These are phyloP conservation scores for Zaprionus taronus DNA, from an alignment of 1,140 invertebrate species.

Conservation along the genomic window DNA sequence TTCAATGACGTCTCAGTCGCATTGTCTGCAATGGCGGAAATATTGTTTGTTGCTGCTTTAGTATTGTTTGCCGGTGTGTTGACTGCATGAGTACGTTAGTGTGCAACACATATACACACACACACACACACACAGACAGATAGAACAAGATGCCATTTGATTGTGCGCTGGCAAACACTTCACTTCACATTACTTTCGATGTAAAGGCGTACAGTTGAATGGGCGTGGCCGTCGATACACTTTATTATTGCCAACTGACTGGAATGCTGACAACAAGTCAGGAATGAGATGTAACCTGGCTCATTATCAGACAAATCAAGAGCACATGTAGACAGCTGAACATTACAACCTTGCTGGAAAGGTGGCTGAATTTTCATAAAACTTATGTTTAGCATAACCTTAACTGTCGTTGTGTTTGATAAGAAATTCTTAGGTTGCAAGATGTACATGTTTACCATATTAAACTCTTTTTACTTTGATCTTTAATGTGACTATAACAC, in stretches of 20 bases:
- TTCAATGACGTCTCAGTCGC: slow-evolving; percentile 67
- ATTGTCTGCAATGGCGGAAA: slow-evolving; percentile 68
- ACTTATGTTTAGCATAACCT: too few relatives aligned
- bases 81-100: slow-evolving; percentile 3
- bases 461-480: not conserved
- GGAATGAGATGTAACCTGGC: slow-evolving; percentile 10
- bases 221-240: slow-evolving; percentile 63
- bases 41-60: slow-evolving; percentile 38
- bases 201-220: slow-evolving; percentile 17
- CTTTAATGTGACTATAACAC: too few relatives aligned
- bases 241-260: slow-evolving; percentile 71
- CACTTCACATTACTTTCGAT: slow-evolving; percentile 62
- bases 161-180: slow-evolving; percentile 71
- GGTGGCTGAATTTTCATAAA: not conserved
- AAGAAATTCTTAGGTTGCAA: too few relatives aligned
- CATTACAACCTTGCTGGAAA: not conserved
- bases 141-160: slow-evolving; percentile 42
- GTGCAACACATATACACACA: slow-evolving; percentile 36
- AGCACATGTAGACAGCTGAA: slow-evolving; percentile 6
- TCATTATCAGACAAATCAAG: slow-evolving; percentile 38
- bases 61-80: slow-evolving; percentile 37
- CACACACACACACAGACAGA: slow-evolving; percentile 45
- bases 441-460: not conserved
- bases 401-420: too few relatives aligned
- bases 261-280: slow-evolving; percentile 41